Conservation (phyloP, 1,140 invertebrate genomes). For the Micrasema longulum region DNA sequence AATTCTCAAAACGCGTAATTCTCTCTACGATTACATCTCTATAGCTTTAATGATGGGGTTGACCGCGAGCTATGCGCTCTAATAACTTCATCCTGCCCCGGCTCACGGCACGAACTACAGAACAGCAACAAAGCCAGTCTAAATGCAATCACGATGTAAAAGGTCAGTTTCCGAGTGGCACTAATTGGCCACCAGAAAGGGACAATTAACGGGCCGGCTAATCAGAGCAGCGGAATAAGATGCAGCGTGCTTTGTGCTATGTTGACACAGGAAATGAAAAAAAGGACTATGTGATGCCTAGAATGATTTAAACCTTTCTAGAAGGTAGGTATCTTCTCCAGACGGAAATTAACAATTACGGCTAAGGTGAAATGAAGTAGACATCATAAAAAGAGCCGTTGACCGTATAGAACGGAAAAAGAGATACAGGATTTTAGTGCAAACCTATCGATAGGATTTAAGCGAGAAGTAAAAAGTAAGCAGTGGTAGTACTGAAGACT, state of each 20-base stretch:
- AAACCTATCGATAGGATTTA: too few species aligned
- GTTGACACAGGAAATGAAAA: constrained; percentile 19
- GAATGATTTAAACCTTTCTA: too few species aligned
- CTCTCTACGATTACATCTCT: too few species aligned
- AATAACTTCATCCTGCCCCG: constrained; percentile 16
- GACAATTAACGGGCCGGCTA: constrained; percentile 4
- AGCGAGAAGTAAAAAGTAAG: too few species aligned
- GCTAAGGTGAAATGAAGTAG: too few species aligned
- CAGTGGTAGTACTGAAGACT: too few species aligned
- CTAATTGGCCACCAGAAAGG: background rate
- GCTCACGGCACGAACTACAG: background rate
- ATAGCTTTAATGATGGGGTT: too few species aligned
- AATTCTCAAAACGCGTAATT: too few species aligned
- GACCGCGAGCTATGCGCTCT: background rate
- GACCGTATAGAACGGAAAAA: too few species aligned
- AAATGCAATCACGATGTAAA: constrained; percentile 12
- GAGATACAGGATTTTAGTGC: too few species aligned
- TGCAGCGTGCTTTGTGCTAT: background rate
- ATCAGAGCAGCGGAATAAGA: background rate
- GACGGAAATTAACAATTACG: constrained; percentile 1
- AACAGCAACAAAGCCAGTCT: constrained; percentile 6
- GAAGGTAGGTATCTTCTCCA: too few species aligned
- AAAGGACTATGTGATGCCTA: background rate
- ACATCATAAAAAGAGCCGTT: too few species aligned
- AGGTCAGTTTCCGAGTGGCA: constrained; percentile 25